Evolutionary conservation across 2,113 vertebrate species (phyloP).

Genomic region (Oryctolagus cuniculus): mOryCun1.1 NC_091434.1:115967001-115967500

Average conservation of each 20-base stretch:
- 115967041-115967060: not conserved
- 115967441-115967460: too few species aligned
- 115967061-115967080: constrained; percentile 13
- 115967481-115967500: too few species aligned
- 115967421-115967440: too few species aligned
- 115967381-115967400: too few species aligned
- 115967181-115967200: constrained; percentile 3
- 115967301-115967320: not conserved
- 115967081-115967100: not conserved
- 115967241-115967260: not conserved
- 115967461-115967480: too few species aligned
- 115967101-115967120: not conserved
- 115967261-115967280: not conserved
- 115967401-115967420: too few species aligned
- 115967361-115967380: not conserved
- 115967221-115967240: not conserved
- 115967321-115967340: not conserved
- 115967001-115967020: constrained; percentile 8
- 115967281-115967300: not conserved
- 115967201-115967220: not conserved
- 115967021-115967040: not conserved
- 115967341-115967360: not conserved
- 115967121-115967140: not conserved
- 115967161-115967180: not conserved
- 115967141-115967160: not conserved